A percentile compares a stretch with the other conserved stretches of the same genome.
Conservation (phyloP, 2,797 vertebrate genomes). For the Percopsis omiscomaycus region DNA sequence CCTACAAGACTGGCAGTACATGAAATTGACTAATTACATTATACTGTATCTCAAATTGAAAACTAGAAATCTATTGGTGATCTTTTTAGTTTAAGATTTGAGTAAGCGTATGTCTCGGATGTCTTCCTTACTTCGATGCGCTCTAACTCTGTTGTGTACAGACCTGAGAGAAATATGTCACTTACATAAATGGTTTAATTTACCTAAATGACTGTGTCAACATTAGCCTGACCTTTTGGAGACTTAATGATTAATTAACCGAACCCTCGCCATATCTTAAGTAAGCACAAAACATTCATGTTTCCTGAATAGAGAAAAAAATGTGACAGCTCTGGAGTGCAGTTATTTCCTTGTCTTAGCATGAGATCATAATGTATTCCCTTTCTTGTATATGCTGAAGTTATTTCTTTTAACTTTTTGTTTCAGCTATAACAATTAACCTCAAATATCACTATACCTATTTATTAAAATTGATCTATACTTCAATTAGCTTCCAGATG, state of each 20-base stretch:
- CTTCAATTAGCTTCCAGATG: neutral
- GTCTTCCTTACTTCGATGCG: neutral
- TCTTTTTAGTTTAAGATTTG: neutral
- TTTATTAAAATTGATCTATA: constrained; percentile 76
- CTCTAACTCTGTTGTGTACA: constrained; percentile 15
- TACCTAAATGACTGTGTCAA: neutral
- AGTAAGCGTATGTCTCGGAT: neutral
- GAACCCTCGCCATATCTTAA: neutral
- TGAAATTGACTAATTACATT: constrained; percentile 35
- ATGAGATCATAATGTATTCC: constrained; percentile 64
- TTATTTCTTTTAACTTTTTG: constrained; percentile 55
- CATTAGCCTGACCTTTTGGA: constrained; percentile 25
- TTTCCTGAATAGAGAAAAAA: constrained; percentile 37
- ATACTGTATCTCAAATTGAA: constrained; percentile 20
- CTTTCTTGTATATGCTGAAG: constrained; percentile 60
- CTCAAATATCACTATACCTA: constrained; percentile 64
- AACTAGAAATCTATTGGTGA: constrained; percentile 19
- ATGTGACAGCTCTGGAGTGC: constrained; percentile 27
- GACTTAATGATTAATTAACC: constrained; percentile 9
- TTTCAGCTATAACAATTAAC: constrained; percentile 70
- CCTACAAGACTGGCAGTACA: constrained; percentile 25
- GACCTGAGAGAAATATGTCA: constrained; percentile 29
- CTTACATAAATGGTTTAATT: constrained; percentile 12
- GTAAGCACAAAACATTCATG: constrained; percentile 40
- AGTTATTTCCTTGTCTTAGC: constrained; percentile 51